Base-by-base conservation (phyloP, 2,113 vertebrate genomes). In the Bos indicus region DNA sequence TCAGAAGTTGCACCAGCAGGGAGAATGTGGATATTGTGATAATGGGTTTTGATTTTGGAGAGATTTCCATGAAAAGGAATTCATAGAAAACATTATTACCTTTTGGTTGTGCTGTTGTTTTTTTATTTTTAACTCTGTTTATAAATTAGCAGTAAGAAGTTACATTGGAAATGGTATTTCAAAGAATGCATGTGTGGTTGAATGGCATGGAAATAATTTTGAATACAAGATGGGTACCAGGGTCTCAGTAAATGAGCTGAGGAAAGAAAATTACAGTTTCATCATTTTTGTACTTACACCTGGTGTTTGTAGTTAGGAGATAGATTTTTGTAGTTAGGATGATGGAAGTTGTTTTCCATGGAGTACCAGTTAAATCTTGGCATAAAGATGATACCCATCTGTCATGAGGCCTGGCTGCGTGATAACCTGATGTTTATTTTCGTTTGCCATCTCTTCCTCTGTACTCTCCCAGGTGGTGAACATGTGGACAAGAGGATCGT, bases 381-480 rank as follows among this genome's bases (percentile, higher is more conserved):
- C 12, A 48, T 23, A 16, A 48, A 25, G 62, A 56, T 83, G 23
- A 60, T 94, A 57, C 4, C 4, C 7, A 1, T 67, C 7, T 56
- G 7, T 54, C 33, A 56, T 2, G 3, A 83, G 40, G 2, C 17
- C 13, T 52, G 33, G 25, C 13, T 94, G 2, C 46, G 25, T 83
- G 5, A 43, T 90, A 74, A 88, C 57, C 26, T 84, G 26, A 21
- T 90, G 21, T 91, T 64, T 84, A 54, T 40, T 80, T 95, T 54
- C 62, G 74, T 85, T 91, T 93, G 51, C 51, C 91, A 0, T 92
- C 5, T 94, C 16, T 43, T 54, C 56, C 54, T 97, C 46, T 97
- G 16, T 92, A 60, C 16, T 97, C 80, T 90, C 19, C 40, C 83
- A 97, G 96, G 87, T 96, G 81, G 56, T 87, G 67, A 67, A 28